Conservation (phyloP, 2,888 invertebrate genomes). For the Standfussiana lucernea region DNA sequence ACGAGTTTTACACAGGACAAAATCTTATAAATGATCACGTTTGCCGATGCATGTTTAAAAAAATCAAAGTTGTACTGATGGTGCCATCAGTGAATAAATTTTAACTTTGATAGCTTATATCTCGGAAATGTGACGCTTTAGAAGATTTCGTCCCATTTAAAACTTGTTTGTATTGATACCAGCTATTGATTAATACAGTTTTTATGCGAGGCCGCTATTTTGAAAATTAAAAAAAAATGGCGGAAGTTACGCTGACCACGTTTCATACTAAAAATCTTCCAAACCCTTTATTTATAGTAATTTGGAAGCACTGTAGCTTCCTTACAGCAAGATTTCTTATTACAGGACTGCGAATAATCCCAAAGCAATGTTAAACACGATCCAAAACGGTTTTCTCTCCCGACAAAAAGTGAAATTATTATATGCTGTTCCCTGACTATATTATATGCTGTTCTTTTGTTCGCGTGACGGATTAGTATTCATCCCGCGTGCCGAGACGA, state of each 20-base stretch:
- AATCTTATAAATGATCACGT: background rate
- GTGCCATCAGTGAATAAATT: background rate
- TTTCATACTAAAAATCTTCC: background rate
- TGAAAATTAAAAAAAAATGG: background rate
- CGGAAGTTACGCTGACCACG: background rate
- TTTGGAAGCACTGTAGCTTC: background rate
- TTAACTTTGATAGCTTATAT: background rate
- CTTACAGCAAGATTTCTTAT: background rate
- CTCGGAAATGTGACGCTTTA: background rate
- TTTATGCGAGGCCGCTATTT: background rate
- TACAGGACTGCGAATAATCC: background rate
- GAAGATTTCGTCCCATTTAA: background rate
- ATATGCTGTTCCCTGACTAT: background rate
- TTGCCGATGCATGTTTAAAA: background rate
- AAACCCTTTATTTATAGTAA: background rate
- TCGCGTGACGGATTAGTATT: constrained; percentile 53
- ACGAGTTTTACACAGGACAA: background rate
- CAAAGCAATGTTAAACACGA: constrained; percentile 11
- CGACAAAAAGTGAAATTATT: constrained; percentile 20
- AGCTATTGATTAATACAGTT: background rate
- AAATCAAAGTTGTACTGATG: background rate
- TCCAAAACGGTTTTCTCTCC: constrained; percentile 16
- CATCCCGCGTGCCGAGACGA: constrained; percentile 31
- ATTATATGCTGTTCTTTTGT: constrained; percentile 36
- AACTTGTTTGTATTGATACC: background rate